These are phyloP conservation scores for Zaprionus lineosus DNA, from an alignment of 2,888 invertebrate genomes.

Conservation along the genomic window DNA sequence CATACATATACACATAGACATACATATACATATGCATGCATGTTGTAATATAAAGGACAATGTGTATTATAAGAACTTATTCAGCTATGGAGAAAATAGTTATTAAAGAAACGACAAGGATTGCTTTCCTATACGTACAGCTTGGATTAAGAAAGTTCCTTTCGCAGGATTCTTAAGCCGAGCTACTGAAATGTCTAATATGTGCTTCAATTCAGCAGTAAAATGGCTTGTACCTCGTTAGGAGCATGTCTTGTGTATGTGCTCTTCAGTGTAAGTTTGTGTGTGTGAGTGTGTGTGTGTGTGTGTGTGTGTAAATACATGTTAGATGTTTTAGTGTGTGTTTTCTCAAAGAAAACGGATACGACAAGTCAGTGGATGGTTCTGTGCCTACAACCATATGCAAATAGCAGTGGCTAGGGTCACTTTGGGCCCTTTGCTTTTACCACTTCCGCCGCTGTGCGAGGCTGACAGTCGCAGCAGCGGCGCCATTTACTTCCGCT, in stretches of 20 bases:
- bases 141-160: neutral
- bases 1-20: too few relatives aligned
- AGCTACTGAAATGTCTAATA: constrained; percentile 11
- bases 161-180: neutral
- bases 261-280: too few relatives aligned
- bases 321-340: too few relatives aligned
- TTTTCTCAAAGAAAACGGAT: constrained; percentile 15
- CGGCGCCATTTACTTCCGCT: constrained; percentile 67
- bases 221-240: constrained; percentile 26
- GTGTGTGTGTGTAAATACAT: neutral
- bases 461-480: constrained; percentile 51
- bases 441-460: constrained; percentile 67
- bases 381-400: constrained; percentile 35
- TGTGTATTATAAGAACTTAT: neutral
- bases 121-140: too few relatives aligned
- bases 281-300: constrained; percentile 1
- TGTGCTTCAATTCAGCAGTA: constrained; percentile 24
- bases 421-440: constrained; percentile 46
- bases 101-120: too few relatives aligned
- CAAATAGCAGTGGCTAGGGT: constrained; percentile 51
- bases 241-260: neutral
- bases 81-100: neutral
- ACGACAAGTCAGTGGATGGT: constrained; percentile 23
- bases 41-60: neutral
- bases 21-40: constrained; percentile 17